Conservation (phyloP, 1,140 invertebrate species). For the Carcinoscorpius rotundicauda region DNA sequence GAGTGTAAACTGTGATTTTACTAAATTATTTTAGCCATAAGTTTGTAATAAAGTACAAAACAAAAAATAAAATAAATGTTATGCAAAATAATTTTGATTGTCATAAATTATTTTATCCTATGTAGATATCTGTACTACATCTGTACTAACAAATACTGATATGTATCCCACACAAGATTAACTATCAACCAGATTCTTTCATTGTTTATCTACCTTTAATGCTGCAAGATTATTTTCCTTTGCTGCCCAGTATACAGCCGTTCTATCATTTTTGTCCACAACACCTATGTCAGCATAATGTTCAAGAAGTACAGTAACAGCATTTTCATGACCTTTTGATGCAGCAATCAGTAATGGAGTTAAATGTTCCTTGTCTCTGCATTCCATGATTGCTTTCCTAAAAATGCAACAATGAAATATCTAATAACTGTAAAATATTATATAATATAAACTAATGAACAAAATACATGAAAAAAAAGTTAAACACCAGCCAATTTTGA, state of each 20-base stretch:
- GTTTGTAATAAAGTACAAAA: too few species aligned
- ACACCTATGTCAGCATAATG: conserved; percentile 30
- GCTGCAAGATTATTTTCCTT: conserved; percentile 32
- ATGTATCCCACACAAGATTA: too few species aligned
- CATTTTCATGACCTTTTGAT: conserved; percentile 30
- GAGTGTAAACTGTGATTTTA: too few species aligned
- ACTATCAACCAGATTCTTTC: too few species aligned
- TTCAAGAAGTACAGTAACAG: conserved; percentile 29
- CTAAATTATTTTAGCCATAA: too few species aligned
- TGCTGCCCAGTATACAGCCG: conserved; percentile 32
- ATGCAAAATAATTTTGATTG: too few species aligned
- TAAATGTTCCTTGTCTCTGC: conserved; percentile 35
- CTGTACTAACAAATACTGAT: too few species aligned
- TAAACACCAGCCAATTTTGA: background rate
- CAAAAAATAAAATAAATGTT: too few species aligned
- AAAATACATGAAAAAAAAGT: background rate
- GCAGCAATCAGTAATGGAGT: conserved; percentile 38
- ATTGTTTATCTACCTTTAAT: conserved; percentile 26
- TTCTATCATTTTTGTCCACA: conserved; percentile 35
- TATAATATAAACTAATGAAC: background rate
- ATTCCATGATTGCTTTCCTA: conserved; percentile 28
- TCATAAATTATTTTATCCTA: too few species aligned
- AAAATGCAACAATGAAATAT: conserved; percentile 25
- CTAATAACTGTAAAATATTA: conserved; percentile 1
- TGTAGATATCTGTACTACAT: too few species aligned